phyloP scores from a whole-genome alignment of 2,797 vertebrate species.

The Sebastes hubbsi region DNA sequence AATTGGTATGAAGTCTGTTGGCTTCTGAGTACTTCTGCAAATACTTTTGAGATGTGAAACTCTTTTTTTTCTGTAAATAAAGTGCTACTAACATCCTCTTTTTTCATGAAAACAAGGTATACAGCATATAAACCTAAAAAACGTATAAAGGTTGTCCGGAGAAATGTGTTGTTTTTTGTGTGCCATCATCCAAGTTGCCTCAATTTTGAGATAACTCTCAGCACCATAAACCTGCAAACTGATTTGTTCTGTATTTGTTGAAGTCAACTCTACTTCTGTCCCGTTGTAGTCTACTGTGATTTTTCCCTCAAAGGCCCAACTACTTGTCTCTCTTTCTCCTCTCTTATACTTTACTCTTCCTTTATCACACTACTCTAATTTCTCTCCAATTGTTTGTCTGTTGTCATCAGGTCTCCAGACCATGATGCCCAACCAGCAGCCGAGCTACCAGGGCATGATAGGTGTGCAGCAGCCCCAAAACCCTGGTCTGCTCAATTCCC shows the following conservation, averaged over 20 bases:
- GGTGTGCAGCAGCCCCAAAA: conserved; percentile 94
- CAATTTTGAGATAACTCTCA: not conserved
- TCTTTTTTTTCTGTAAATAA: not conserved
- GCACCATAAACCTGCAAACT: not conserved
- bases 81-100: not conserved
- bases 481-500: conserved; percentile 89
- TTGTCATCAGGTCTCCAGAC: conserved; percentile 90
- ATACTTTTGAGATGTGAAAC: not conserved
- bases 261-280: not conserved
- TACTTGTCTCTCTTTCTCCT: not conserved
- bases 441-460: conserved; percentile 93
- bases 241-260: not conserved
- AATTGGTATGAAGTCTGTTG: not conserved
- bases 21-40: not conserved
- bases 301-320: not conserved
- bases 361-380: not conserved
- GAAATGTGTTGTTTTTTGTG: not conserved
- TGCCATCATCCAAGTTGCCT: not conserved
- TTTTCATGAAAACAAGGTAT: not conserved
- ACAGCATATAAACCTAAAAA: not conserved
- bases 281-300: not conserved
- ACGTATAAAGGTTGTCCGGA: not conserved
- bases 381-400: not conserved
- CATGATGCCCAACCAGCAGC: conserved; percentile 95
- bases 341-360: not conserved